Evolutionary conservation across 37 sponge, comb jelly and placozoan species (phyloP), one percentile per base, ranked within the genome.

Genomic region (Diacarnus erythraeanus): DNA sequence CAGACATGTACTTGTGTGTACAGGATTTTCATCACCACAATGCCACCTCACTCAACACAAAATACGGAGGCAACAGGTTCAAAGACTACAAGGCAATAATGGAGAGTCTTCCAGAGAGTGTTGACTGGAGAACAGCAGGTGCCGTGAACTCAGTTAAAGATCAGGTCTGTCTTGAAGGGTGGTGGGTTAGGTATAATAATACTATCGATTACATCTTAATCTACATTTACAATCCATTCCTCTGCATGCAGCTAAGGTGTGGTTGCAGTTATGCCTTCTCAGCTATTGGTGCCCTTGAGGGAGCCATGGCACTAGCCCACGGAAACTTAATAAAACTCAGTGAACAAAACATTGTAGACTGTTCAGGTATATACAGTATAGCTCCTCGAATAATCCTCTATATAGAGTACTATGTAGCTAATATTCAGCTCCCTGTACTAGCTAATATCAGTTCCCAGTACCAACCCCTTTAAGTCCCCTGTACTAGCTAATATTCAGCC

Each of bases 341-440:
- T 80, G 90, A 89, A 86, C 94, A 93, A 76, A 88, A 93, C 61
- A 82, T 93, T 25, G 82, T 93, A 41, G 93, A 93, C 61, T 93
- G 93, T 57, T 88, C 90, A 79, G 64, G 85, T 88, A 38, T 71
- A 38, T 63, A 36, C n/a, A n/a, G n/a, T n/a, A 37, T 18, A 76
- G 30, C 6, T 61, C n/a, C n/a, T n/a, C n/a, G n/a, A n/a, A n/a
- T n/a, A n/a, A n/a, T n/a, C n/a, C n/a, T n/a, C n/a, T n/a, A n/a
- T n/a, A n/a, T n/a, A n/a, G n/a, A n/a, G n/a, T n/a, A n/a, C n/a
- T n/a, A n/a, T n/a, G n/a, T n/a, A n/a, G n/a, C n/a, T n/a, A n/a
- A n/a, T n/a, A n/a, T n/a, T n/a, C n/a, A n/a, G n/a, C n/a, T n/a
- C n/a, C n/a, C n/a, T n/a, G n/a, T n/a, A n/a, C n/a, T n/a, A n/a